Evolutionary conservation across 2,797 vertebrate species (phyloP).

Genomic region (Pagetopsis macropterus): DNA sequence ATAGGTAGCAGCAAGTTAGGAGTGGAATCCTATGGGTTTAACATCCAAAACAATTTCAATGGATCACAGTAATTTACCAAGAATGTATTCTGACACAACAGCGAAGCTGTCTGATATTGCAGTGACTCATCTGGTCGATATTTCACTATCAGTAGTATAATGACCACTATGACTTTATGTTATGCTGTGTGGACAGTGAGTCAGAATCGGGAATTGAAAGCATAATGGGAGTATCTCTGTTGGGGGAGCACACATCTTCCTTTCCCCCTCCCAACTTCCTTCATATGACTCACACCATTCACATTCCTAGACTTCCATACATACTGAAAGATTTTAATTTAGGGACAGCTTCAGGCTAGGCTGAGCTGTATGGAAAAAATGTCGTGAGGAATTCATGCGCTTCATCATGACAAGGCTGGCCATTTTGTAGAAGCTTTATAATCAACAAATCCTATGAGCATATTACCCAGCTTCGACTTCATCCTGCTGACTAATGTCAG

Average conservation of each 20-base stretch:
- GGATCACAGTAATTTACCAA: constrained; percentile 44
- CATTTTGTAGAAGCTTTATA: background rate
- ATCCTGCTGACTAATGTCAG: background rate
- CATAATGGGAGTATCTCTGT: constrained; percentile 36
- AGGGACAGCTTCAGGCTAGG: constrained; percentile 29
- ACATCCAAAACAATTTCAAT: constrained; percentile 1
- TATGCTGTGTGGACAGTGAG: constrained; percentile 76
- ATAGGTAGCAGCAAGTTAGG: background rate
- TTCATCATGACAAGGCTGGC: background rate
- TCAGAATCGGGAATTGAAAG: constrained; percentile 62
- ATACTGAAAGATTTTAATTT: constrained; percentile 44
- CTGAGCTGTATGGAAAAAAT: constrained; percentile 28
- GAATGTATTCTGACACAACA: constrained; percentile 49
- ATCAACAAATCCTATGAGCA: background rate
- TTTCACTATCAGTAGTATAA: constrained; percentile 44
- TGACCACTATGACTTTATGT: constrained; percentile 21
- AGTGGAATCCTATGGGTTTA: background rate
- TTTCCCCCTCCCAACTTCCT: constrained; percentile 61
- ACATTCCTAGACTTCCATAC: constrained; percentile 72
- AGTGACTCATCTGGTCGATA: constrained; percentile 59
- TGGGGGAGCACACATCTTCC: constrained; percentile 44
- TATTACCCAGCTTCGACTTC: constrained; percentile 4
- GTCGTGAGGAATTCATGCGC: constrained; percentile 3
- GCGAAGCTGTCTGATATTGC: constrained; percentile 18
- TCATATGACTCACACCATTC: constrained; percentile 61